Evolutionary conservation across 2,888 invertebrate genomes (phyloP).

Genomic region (Scrobipalpa costella): DNA sequence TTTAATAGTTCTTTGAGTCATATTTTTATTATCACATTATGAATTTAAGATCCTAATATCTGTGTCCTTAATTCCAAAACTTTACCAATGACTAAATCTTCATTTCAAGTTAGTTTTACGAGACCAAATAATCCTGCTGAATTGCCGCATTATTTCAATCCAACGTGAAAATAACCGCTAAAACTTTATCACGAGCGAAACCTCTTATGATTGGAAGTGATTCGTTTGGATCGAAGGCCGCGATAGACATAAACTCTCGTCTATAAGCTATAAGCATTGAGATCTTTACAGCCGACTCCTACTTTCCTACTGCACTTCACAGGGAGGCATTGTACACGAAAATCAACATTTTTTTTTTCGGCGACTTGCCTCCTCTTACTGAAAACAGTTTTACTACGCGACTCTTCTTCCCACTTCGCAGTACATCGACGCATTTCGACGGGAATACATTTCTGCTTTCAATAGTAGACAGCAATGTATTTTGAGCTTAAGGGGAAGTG

Average conservation of each 20-base stretch:
- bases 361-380: slow-evolving; percentile 50
- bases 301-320: slow-evolving; percentile 62
- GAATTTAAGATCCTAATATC: too few relatives aligned
- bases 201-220: slow-evolving; percentile 14
- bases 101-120: slow-evolving; percentile 5
- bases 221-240: slow-evolving; percentile 10
- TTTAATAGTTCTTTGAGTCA: too few relatives aligned
- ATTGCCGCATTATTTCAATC: slow-evolving; percentile 1
- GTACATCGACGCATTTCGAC: slow-evolving; percentile 43
- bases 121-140: neutral
- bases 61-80: too few relatives aligned
- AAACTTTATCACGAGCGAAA: slow-evolving; percentile 14
- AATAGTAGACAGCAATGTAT: slow-evolving; percentile 47
- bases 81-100: too few relatives aligned
- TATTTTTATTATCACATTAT: too few relatives aligned
- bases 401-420: slow-evolving; percentile 14
- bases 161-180: slow-evolving; percentile 2
- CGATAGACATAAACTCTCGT: slow-evolving; percentile 36
- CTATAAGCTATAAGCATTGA: slow-evolving; percentile 40
- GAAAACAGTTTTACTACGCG: slow-evolving; percentile 51
- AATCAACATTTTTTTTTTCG: slow-evolving; percentile 68
- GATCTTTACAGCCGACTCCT: slow-evolving; percentile 36
- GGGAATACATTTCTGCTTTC: too few relatives aligned
- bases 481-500: slow-evolving; percentile 33
- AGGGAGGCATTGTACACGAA: slow-evolving; percentile 57